Conservation (phyloP, 2,113 vertebrate genomes). For the Girardinichthys multiradiatus region DNA sequence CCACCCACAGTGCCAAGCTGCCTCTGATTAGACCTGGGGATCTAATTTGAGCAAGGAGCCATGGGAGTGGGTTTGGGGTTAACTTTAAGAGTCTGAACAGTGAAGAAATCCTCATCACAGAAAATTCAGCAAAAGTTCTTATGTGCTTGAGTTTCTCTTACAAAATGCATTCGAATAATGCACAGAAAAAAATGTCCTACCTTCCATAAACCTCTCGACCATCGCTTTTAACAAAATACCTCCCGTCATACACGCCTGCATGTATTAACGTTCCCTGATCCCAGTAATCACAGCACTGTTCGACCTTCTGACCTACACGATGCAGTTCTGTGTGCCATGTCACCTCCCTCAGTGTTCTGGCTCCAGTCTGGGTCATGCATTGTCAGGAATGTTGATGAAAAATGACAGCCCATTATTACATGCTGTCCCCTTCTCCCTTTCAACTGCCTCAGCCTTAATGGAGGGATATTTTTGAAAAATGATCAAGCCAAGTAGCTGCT, state of each 20-base stretch:
- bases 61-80: conserved; percentile 48
- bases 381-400: conserved; percentile 75
- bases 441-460: conserved; percentile 34
- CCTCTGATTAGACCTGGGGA: conserved; percentile 77
- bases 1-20: conserved; percentile 76
- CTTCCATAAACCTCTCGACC: conserved; percentile 15
- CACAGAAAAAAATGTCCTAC: conserved; percentile 14
- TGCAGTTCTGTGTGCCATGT: conserved; percentile 67
- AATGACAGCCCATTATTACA: conserved; percentile 76
- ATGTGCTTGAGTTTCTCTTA: conserved; percentile 71
- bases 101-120: conserved; percentile 53
- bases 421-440: conserved; percentile 38
- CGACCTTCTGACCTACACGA: conserved; percentile 59
- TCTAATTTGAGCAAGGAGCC: conserved; percentile 74
- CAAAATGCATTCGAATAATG: conserved; percentile 59
- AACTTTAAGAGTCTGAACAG: conserved; percentile 49
- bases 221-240: conserved; percentile 17
- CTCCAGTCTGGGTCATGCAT: conserved; percentile 75
- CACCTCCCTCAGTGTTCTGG: conserved; percentile 62
- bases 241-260: conserved; percentile 1
- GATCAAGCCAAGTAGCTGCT: conserved; percentile 16
- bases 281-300: conserved; percentile 58
- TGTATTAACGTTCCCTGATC: conserved; percentile 24
- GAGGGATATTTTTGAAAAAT: conserved; percentile 38
- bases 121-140: conserved; percentile 49